A percentile compares a stretch with the other conserved stretches of the same genome.
phyloP scores from a whole-genome alignment of 2,113 vertebrate genomes.

The Stigmatopora nigra region DNA sequence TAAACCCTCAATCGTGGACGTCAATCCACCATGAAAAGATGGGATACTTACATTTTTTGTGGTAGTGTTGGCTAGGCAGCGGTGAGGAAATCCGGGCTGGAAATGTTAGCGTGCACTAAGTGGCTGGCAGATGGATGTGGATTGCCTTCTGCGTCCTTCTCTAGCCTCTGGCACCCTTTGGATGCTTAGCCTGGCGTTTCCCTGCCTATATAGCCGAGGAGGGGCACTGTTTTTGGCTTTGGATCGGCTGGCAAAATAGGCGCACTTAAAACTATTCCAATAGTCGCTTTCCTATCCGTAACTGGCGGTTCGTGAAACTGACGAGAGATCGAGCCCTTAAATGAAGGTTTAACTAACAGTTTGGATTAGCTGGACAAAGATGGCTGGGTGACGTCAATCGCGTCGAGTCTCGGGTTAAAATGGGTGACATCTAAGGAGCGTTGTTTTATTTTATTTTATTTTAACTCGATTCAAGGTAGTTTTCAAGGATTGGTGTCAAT shows the following conservation, averaged over 20 bases:
- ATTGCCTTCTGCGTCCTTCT: slow-evolving; percentile 52
- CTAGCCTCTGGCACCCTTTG: slow-evolving; percentile 55
- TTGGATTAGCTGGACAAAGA: slow-evolving; percentile 69
- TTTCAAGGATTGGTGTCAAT: not conserved
- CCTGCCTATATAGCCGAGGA: slow-evolving; percentile 49
- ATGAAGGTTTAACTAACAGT: slow-evolving; percentile 64
- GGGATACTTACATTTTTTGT: slow-evolving; percentile 57
- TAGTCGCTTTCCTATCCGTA: slow-evolving; percentile 13
- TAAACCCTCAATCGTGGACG: not conserved
- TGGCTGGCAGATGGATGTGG: slow-evolving; percentile 55
- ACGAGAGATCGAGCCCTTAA: slow-evolving; percentile 49
- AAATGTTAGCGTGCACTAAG: slow-evolving; percentile 36
- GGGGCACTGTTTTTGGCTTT: slow-evolving; percentile 31
- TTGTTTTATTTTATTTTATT: too few relatives aligned
- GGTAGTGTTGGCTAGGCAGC: slow-evolving; percentile 40
- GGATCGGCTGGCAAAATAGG: slow-evolving; percentile 20
- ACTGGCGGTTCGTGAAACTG: slow-evolving; percentile 44
- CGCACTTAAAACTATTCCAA: slow-evolving; percentile 4
- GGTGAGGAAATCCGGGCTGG: slow-evolving; percentile 53
- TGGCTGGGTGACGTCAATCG: slow-evolving; percentile 74
- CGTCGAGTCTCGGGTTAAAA: slow-evolving; percentile 63
- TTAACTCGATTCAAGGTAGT: not conserved
- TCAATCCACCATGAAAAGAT: not conserved
- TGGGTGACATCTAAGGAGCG: slow-evolving; percentile 30
- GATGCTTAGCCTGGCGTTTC: slow-evolving; percentile 49